Evolutionary conservation across 2,113 vertebrate species (phyloP).

Genomic region (Stigmatopora argus): DNA sequence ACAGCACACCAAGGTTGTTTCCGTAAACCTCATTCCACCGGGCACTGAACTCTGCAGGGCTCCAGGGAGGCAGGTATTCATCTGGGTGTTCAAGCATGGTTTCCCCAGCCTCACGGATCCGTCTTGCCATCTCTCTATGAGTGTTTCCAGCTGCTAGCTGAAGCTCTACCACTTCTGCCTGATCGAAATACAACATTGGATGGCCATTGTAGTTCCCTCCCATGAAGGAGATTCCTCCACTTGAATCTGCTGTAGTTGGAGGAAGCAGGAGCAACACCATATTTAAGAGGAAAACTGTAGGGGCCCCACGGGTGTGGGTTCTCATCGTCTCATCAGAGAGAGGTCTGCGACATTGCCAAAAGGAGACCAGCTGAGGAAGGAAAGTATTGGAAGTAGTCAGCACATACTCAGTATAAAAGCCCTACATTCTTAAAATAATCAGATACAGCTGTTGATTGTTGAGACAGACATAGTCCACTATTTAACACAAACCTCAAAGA

Average conservation of each 20-base stretch:
- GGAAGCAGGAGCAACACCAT: constrained; percentile 72
- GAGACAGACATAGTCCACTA: constrained; percentile 28
- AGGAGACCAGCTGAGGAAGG: constrained; percentile 55
- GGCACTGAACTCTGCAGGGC: constrained; percentile 83
- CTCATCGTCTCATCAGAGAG: constrained; percentile 91
- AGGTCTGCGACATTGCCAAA: constrained; percentile 80
- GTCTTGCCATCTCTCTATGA: constrained; percentile 76
- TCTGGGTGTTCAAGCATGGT: constrained; percentile 84
- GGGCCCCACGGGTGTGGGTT: constrained; percentile 90
- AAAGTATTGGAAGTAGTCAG: constrained; percentile 42
- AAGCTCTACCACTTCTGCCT: constrained; percentile 75
- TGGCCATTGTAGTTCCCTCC: constrained; percentile 90
- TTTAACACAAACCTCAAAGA: constrained; percentile 3
- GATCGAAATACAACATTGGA: constrained; percentile 92
- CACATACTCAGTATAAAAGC: constrained; percentile 44
- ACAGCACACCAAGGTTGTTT: constrained; percentile 90
- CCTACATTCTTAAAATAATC: constrained; percentile 67
- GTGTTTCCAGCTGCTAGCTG: constrained; percentile 72
- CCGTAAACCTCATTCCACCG: constrained; percentile 98
- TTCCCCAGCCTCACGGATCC: constrained; percentile 80
- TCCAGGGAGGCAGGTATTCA: constrained; percentile 93
- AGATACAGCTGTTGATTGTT: constrained; percentile 66
- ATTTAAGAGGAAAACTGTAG: constrained; percentile 94
- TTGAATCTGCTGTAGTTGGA: constrained; percentile 63
- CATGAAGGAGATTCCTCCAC: constrained; percentile 79